phyloP scores from a whole-genome alignment of 1,140 invertebrate genomes.

The Temnothorax nylanderi region DNA sequence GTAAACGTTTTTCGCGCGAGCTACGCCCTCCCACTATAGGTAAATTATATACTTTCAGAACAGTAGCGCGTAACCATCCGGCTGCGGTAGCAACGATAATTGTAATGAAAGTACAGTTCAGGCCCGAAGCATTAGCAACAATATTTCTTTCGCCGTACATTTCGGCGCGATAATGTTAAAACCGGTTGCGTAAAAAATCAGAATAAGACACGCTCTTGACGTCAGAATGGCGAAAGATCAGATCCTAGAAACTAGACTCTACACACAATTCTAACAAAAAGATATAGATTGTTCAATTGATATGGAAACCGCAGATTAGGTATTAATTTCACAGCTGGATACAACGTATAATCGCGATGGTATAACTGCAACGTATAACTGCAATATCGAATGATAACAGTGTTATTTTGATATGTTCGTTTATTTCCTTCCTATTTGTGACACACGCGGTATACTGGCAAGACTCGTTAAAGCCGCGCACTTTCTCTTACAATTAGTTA shows the following conservation, averaged over 20 bases:
- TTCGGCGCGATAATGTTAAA: constrained; percentile 10
- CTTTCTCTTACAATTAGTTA: constrained; percentile 1
- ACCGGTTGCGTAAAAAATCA: constrained; percentile 37
- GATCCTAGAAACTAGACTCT: constrained; percentile 30
- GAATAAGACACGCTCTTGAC: constrained; percentile 18
- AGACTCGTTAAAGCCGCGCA: not conserved
- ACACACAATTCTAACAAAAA: constrained; percentile 42
- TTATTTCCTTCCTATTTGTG: constrained; percentile 5
- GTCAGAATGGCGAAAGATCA: constrained; percentile 42
- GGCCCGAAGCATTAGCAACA: constrained; percentile 47
- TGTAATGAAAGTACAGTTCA: constrained; percentile 61
- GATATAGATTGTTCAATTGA: constrained; percentile 40
- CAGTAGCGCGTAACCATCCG: constrained; percentile 65
- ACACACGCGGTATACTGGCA: not conserved
- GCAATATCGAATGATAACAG: not conserved
- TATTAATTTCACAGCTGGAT: constrained; percentile 62
- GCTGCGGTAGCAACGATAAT: constrained; percentile 35
- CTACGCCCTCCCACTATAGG: constrained; percentile 19
- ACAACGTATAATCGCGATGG: not conserved
- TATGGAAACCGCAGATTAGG: constrained; percentile 20
- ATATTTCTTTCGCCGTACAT: constrained; percentile 20
- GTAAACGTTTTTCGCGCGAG: constrained; percentile 61
- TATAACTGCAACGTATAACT: not conserved
- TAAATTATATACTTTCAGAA: constrained; percentile 61
- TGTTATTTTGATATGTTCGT: constrained; percentile 27